phyloP scores from a whole-genome alignment of 2,113 vertebrate genomes.

The Crotalus viridis region DNA sequence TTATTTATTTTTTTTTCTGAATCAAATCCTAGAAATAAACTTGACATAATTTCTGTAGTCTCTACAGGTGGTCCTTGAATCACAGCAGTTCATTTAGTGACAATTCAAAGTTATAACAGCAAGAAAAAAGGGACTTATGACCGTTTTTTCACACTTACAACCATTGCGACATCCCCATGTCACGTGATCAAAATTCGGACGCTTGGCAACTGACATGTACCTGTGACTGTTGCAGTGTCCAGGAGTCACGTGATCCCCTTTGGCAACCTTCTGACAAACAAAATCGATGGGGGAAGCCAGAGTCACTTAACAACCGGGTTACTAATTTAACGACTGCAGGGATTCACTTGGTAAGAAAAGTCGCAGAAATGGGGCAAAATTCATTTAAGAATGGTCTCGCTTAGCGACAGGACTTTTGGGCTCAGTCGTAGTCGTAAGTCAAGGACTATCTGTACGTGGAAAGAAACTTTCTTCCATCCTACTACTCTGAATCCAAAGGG shows the following conservation, averaged over 20 bases:
- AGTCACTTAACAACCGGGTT: neutral
- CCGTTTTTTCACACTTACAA: no score
- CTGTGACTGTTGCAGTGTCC: no score
- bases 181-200: no score
- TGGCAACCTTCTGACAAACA: no score
- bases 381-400: neutral
- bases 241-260: no score
- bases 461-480: neutral
- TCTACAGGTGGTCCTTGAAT: no score
- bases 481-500: constrained; percentile 27
- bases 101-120: no score
- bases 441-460: neutral
- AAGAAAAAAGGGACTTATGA: no score
- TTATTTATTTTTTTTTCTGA: neutral
- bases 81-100: no score
- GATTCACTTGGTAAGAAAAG: neutral
- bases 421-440: neutral
- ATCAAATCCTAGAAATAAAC: neutral
- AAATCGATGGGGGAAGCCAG: neutral
- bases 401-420: neutral
- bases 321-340: neutral
- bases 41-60: neutral
- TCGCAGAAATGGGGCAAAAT: neutral
- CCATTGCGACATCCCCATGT: no score
- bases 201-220: no score